Evolutionary conservation across 2,888 invertebrate species (phyloP).

Genomic region (Rhabditoides inermis): DNA sequence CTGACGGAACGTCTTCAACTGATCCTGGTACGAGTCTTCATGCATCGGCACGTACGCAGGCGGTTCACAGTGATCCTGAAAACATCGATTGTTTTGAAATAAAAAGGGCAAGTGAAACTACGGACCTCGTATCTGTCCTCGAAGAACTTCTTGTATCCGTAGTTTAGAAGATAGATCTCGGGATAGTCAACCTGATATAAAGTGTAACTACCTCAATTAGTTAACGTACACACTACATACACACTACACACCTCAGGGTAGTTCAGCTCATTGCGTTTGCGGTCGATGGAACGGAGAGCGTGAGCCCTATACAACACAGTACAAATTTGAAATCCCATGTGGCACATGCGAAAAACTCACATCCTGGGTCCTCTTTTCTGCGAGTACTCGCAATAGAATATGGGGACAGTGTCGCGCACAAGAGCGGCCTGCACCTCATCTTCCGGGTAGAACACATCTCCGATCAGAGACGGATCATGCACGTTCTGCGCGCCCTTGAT

Average conservation of each 20-base stretch:
- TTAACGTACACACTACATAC: too few relatives aligned
- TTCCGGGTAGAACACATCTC: not conserved
- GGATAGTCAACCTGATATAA: conserved; percentile 6
- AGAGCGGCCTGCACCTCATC: not conserved
- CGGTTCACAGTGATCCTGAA: too few relatives aligned
- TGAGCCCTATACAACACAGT: not conserved
- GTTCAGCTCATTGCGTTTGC: not conserved
- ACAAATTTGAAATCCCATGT: not conserved
- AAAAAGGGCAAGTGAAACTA: too few relatives aligned
- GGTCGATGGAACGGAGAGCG: conserved; percentile 7
- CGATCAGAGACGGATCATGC: not conserved
- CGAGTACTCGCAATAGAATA: conserved; percentile 8
- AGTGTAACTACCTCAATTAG: too few relatives aligned
- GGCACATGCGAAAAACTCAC: not conserved
- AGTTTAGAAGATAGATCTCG: conserved; percentile 11
- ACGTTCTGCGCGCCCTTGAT: conserved; percentile 5
- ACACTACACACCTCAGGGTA: too few relatives aligned
- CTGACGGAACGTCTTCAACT: too few relatives aligned
- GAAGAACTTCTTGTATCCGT: conserved; percentile 10
- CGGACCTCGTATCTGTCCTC: too few relatives aligned
- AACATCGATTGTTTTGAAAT: too few relatives aligned
- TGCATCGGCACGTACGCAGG: too few relatives aligned
- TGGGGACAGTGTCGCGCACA: conserved; percentile 3
- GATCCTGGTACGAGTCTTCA: too few relatives aligned
- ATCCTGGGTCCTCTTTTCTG: conserved; percentile 8